Evolutionary conservation across 1,140 invertebrate genomes (phyloP), one percentile per base, ranked within the genome.

Genomic region (Drosophila prosaltans): DNA sequence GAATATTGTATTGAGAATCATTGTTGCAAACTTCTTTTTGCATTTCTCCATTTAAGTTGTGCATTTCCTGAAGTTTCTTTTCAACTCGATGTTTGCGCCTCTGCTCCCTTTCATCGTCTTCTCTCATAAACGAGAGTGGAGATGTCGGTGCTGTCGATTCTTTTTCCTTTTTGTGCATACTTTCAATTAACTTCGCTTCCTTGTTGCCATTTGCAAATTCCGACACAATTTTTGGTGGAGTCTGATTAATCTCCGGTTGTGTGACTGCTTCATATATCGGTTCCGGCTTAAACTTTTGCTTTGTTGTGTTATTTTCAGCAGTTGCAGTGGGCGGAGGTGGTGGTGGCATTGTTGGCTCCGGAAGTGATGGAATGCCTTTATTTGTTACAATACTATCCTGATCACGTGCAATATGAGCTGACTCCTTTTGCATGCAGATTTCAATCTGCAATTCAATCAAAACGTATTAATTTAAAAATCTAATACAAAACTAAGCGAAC

Each of bases 211-310:
- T 48, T 10, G 7, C 43, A 16, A 24, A 30, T 10, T 63, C 59
- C 16, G 16, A 48, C 48, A 61, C 36, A 8, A 57, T 60, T 48
- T 68, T 66, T 30, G 60, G 26, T 1, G 24, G 28, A 54, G 48
- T 2, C 57, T 72, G 45, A 3, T 32, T 36, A 11, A 66, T 7
- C 3, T 73, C 69, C 0, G 24, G 40, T 24, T 70, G 54, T 63
- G 57, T 93, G 11, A 97, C 95, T 0, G 96, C 95, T 89, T 97
- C 97, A 88, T 97, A 97, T 78, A 97, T 97, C 0, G 96, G 97
- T 88, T 97, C 97, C 88, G 36, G 45, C 16, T 75, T 72, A 11
- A 54, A 3, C 45, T 81, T 21, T 8, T n/a, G 9, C 54, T 92
- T 92, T n/a, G 5, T 91, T 7, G 30, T 36, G 91, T 79, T 63